phyloP scores from a whole-genome alignment of 2,888 invertebrate species.

The Lasioglossum morio region DNA sequence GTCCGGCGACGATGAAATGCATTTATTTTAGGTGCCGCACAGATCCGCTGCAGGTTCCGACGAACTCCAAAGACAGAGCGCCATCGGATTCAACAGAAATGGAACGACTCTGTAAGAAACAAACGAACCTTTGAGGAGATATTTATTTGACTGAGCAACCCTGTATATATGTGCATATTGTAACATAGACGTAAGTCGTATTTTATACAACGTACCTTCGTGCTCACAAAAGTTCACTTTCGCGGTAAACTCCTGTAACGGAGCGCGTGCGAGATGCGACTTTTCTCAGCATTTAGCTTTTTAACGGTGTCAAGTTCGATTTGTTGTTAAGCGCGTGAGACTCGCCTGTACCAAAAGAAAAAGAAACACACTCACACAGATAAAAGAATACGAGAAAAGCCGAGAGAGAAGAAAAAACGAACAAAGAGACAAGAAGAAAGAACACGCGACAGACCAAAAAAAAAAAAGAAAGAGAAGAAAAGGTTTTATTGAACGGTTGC shows the following conservation, averaged over 20 bases:
- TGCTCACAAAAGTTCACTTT: conserved; percentile 64
- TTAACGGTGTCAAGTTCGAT: conserved; percentile 48
- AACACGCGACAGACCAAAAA: conserved; percentile 6
- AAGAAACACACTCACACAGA: not conserved
- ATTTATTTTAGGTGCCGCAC: conserved; percentile 3
- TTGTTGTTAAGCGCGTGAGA: conserved; percentile 37
- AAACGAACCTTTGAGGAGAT: conserved; percentile 49
- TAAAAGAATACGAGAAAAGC: not conserved
- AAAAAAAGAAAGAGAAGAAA: conserved; percentile 30
- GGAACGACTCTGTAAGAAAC: conserved; percentile 46
- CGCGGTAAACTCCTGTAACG: conserved; percentile 52
- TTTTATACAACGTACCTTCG: conserved; percentile 74
- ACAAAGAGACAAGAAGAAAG: conserved; percentile 20
- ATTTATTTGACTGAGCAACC: conserved; percentile 80
- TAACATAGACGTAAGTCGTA: conserved; percentile 61
- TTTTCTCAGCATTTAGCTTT: conserved; percentile 57
- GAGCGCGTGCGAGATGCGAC: conserved; percentile 49
- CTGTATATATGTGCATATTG: conserved; percentile 79
- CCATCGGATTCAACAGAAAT: conserved; percentile 3
- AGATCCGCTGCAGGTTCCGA: not conserved
- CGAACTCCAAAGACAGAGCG: not conserved
- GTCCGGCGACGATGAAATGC: not conserved
- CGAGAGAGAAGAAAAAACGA: not conserved
- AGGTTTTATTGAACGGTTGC: conserved; percentile 69
- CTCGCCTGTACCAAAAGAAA: conserved; percentile 35